A percentile compares a stretch with the other conserved stretches of the same genome.
Conservation (phyloP, 1,140 invertebrate genomes). For the Orius insidiosus region DNA sequence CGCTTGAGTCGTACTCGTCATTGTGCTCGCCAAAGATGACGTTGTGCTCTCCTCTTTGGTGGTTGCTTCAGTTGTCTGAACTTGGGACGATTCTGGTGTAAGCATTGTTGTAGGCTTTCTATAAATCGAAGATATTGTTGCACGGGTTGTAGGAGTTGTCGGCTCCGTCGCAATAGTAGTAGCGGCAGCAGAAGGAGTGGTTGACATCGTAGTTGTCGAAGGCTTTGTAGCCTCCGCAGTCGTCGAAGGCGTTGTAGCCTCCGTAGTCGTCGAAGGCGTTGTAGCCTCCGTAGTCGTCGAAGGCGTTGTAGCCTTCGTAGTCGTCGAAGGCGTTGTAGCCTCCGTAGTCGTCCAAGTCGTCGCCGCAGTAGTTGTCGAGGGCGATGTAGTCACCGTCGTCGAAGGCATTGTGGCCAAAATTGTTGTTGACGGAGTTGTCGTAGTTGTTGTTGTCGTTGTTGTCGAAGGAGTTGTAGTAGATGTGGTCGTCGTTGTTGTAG, state of each 20-base stretch:
- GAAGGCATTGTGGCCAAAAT: neutral
- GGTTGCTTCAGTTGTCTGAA: too few relatives aligned
- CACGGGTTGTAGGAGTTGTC: constrained; percentile 1
- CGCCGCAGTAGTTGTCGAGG: constrained; percentile 3
- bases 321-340: constrained; percentile 1
- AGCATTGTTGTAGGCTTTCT: neutral
- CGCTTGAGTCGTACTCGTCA: neutral
- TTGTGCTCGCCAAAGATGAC: neutral
- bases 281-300: neutral
- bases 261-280: neutral
- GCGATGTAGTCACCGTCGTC: neutral
- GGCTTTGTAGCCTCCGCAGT: neutral
- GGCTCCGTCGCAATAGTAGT: neutral
- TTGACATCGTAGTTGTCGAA: neutral
- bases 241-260: neutral
- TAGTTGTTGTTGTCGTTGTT: neutral
- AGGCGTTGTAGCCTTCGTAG: neutral
- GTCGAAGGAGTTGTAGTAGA: neutral
- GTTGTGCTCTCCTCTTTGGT: too few relatives aligned
- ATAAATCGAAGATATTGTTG: too few relatives aligned
- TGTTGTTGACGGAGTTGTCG: neutral
- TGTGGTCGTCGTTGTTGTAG: neutral
- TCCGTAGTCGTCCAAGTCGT: too few relatives aligned
- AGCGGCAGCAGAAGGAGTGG: neutral
- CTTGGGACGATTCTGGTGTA: neutral